phyloP scores from a whole-genome alignment of 2,888 invertebrate genomes.

The Diloba caeruleocephala region DNA sequence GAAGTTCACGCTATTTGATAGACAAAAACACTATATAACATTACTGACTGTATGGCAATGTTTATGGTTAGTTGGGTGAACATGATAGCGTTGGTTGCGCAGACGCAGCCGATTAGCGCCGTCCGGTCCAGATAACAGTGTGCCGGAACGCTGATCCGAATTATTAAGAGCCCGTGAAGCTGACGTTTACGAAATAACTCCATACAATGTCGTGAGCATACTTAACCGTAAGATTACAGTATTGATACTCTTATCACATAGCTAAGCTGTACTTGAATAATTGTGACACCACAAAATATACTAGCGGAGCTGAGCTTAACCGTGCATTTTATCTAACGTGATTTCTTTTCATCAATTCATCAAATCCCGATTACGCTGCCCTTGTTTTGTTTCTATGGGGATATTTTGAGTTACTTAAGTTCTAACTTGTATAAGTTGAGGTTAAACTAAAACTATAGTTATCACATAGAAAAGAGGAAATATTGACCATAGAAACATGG shows the following conservation, averaged over 20 bases:
- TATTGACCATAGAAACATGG: conserved; percentile 9
- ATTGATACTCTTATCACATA: conserved; percentile 36
- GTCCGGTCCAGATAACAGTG: conserved; percentile 84
- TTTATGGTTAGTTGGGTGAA: conserved; percentile 67
- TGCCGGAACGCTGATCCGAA: conserved; percentile 84
- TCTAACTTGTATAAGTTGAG: no score
- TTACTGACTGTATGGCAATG: conserved; percentile 48
- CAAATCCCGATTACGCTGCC: no score
- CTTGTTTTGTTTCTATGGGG: background rate
- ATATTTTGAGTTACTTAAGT: background rate
- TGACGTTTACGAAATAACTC: conserved; percentile 64
- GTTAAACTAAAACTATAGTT: no score
- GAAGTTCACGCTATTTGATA: no score
- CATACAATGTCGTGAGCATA: conserved; percentile 46
- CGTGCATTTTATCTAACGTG: no score
- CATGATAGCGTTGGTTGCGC: conserved; percentile 78
- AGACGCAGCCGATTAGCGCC: conserved; percentile 79
- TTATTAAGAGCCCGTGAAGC: conserved; percentile 64
- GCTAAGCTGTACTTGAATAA: conserved; percentile 35
- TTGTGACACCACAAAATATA: conserved; percentile 19
- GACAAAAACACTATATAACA: conserved; percentile 17
- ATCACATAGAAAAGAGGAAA: background rate
- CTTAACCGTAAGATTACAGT: conserved; percentile 29
- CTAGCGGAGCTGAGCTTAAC: no score
- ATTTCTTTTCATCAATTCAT: no score